phyloP scores from a whole-genome alignment of 2,113 vertebrate genomes.

The Microtus pennsylvanicus region DNA sequence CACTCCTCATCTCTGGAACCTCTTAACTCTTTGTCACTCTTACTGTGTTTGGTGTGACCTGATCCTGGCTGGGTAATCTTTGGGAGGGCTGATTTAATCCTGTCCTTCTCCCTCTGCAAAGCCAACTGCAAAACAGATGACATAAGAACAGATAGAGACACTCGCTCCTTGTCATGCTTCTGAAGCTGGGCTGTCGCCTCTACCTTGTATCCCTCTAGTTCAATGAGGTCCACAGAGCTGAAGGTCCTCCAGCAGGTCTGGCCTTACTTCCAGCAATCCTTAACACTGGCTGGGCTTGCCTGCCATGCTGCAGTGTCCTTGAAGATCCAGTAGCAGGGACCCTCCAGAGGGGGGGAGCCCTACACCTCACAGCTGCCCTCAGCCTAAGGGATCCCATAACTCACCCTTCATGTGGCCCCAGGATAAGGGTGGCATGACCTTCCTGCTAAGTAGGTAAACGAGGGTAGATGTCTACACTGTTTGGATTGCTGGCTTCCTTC shows the following conservation, averaged over 20 bases:
- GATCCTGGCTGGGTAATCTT: not conserved
- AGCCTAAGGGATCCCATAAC: not conserved
- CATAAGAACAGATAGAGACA: not conserved
- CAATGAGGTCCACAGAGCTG: not conserved
- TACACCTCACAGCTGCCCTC: not conserved
- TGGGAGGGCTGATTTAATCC: not conserved
- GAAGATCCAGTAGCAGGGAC: not conserved
- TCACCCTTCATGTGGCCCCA: not conserved
- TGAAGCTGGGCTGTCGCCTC: not conserved
- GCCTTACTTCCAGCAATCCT: not conserved
- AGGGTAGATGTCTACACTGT: rapidly evolving
- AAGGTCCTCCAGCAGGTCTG: not conserved
- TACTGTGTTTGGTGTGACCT: not conserved
- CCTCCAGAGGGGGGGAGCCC: not conserved
- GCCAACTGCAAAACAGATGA: not conserved
- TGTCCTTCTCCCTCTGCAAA: not conserved
- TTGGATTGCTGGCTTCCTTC: not conserved
- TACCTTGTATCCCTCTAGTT: not conserved
- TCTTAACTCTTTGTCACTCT: not conserved
- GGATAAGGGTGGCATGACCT: not conserved
- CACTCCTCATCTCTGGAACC: not conserved
- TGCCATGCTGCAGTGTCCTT: not conserved
- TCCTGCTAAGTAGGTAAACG: not conserved
- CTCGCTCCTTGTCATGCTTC: not conserved
- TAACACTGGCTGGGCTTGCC: not conserved